Evolutionary conservation across 2,113 vertebrate genomes (phyloP).

Genomic region (Otis tarda): DNA sequence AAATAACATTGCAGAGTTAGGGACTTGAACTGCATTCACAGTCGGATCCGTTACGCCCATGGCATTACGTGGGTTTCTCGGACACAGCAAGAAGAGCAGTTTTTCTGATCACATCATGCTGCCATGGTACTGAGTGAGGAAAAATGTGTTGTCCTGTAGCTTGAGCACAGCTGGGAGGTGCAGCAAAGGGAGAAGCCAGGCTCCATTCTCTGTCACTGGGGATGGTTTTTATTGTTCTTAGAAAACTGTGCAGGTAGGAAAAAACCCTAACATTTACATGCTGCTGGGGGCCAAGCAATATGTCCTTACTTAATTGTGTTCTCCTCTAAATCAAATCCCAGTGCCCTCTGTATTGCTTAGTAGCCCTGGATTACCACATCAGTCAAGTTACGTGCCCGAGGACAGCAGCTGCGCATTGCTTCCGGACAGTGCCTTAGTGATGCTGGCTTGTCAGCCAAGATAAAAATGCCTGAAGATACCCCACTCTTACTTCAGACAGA

Average conservation of each 20-base stretch:
- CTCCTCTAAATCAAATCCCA: background rate
- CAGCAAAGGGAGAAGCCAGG: background rate
- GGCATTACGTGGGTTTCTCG: background rate
- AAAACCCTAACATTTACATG: background rate
- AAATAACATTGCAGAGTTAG: background rate
- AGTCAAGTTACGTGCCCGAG: fast-evolving
- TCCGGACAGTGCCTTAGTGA: background rate
- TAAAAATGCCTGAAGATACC: background rate
- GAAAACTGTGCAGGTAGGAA: background rate
- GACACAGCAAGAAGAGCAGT: background rate
- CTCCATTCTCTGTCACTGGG: background rate
- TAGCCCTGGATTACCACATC: background rate
- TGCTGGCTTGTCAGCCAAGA: background rate
- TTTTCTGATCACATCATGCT: background rate
- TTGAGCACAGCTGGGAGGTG: background rate
- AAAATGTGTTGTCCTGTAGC: background rate
- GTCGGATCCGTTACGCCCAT: background rate
- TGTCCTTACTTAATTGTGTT: background rate
- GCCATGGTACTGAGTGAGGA: background rate
- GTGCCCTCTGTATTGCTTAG: background rate
- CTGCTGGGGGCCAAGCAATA: background rate
- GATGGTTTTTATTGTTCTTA: background rate
- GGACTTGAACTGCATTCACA: background rate
- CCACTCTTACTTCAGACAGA: background rate
- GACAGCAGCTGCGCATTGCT: background rate